A percentile compares a stretch with the other conserved stretches of the same genome.
Conservation (phyloP, 2,888 invertebrate genomes). For the Blera fallax region DNA sequence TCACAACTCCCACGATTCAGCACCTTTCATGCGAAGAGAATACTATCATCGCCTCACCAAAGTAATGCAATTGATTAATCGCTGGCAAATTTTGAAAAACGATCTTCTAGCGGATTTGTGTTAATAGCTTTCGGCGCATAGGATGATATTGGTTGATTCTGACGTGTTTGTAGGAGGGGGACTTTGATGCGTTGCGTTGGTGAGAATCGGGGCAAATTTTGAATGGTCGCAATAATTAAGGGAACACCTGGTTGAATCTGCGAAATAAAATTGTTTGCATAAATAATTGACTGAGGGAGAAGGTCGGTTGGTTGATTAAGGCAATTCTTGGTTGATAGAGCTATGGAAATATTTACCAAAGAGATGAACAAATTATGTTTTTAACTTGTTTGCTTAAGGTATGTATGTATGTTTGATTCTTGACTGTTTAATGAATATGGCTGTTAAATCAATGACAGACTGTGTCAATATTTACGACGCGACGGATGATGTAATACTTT, state of each 20-base stretch:
- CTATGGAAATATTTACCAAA: background rate
- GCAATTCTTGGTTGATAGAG: background rate
- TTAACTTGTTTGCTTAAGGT: background rate
- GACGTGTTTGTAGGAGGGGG: background rate
- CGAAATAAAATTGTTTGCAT: background rate
- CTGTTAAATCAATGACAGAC: background rate
- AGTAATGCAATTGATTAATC: constrained; percentile 48
- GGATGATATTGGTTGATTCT: constrained; percentile 1
- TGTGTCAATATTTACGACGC: background rate
- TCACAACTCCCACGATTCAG: constrained; percentile 54
- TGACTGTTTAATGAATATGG: background rate
- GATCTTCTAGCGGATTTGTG: constrained; percentile 40
- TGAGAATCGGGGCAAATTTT: constrained; percentile 36
- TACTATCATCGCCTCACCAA: background rate
- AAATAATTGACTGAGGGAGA: background rate
- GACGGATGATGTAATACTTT: background rate
- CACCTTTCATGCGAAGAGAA: background rate
- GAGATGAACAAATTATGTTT: background rate
- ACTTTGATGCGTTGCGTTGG: background rate
- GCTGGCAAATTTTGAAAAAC: constrained; percentile 49
- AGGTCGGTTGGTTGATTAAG: background rate
- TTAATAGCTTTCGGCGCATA: constrained; percentile 41
- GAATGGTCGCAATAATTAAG: background rate
- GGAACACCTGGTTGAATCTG: background rate
- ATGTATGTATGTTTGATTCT: background rate